phyloP scores from a whole-genome alignment of 2,888 invertebrate species.

The Leptinotarsa rubiginosa region DNA sequence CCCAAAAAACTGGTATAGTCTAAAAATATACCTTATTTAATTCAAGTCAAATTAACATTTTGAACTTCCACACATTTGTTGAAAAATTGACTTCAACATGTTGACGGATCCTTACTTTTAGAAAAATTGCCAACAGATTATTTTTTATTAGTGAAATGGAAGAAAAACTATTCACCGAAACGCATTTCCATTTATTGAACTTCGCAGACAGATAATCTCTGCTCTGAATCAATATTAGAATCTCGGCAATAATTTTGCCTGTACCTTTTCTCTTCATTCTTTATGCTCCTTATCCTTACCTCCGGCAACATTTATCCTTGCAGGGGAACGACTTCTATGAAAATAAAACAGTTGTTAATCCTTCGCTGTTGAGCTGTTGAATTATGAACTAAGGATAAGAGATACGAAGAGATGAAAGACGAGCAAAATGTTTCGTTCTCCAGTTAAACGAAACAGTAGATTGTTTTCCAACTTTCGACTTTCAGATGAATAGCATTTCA shows the following conservation, averaged over 20 bases:
- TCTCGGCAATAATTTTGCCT: slow-evolving; percentile 6
- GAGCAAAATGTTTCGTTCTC: not conserved
- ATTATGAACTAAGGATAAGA: slow-evolving; percentile 16
- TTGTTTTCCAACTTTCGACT: not conserved
- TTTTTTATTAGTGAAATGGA: not conserved
- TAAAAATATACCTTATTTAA: too few relatives aligned
- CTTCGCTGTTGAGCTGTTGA: slow-evolving; percentile 11
- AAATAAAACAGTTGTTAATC: slow-evolving; percentile 27
- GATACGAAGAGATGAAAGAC: not conserved
- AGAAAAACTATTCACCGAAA: not conserved
- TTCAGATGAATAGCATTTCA: not conserved
- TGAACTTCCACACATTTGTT: too few relatives aligned
- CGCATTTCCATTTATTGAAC: slow-evolving; percentile 1
- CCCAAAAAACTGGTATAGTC: too few relatives aligned
- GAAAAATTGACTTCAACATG: not conserved
- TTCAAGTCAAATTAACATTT: too few relatives aligned
- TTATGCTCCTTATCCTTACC: slow-evolving; percentile 13
- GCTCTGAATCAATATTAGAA: not conserved
- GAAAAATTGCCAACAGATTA: not conserved
- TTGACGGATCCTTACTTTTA: not conserved
- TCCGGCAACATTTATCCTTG: slow-evolving; percentile 17
- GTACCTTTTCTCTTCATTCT: slow-evolving; percentile 7
- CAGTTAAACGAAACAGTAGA: not conserved
- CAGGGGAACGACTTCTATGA: slow-evolving; percentile 16
- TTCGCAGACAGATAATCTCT: not conserved